Base-by-base conservation (phyloP, 1,140 invertebrate genomes). In the Drosophila gunungcola region DNA sequence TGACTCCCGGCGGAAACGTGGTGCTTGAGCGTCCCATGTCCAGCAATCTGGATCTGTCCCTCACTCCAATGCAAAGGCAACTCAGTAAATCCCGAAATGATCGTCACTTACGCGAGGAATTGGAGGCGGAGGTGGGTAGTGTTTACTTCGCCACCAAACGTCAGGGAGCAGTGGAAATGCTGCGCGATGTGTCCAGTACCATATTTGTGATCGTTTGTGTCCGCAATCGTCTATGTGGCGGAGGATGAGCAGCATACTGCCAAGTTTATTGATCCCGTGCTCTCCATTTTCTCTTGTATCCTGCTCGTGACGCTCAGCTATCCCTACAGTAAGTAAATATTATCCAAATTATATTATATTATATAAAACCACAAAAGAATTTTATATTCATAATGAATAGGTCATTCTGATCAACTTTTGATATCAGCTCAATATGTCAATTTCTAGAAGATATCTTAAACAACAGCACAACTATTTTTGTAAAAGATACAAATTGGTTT, bases 201-300 rank as follows among this genome's bases (percentile, higher is more conserved):
- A 61, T 96, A 16, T 93, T 96, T 41, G 95, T 97, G 0, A 95
- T 96, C 12, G 76, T 95, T 0, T 95, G 94, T 74, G 94, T n/a
- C 96, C 0, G 80, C 94, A 1, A 91, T 95, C 12, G 95, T 96
- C 0, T 94, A 95, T 70, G 94, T 95, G 64, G 94, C 94, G 0
- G 93, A 95, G 52, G 91, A 93, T 29, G 69, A 93, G 11, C 54
- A 93, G 16, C 81, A 92, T 29, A 91, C 95, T 11, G 95, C 95
- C 0, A 96, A 96, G 91, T 96, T 94, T 63, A 93, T 96, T n/a
- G 96, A 97, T 93, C 96, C 96, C 0, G 84, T 94, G 12, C 83
- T 96, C 21, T 94, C 96, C 1, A 94, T 97, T 41, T 86, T 96
- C 45, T 95, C 96, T 0, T 94, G 96, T 3, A 81, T 94, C 0